Conservation (phyloP, 2,888 invertebrate species). For the Leistus spinibarbis region DNA sequence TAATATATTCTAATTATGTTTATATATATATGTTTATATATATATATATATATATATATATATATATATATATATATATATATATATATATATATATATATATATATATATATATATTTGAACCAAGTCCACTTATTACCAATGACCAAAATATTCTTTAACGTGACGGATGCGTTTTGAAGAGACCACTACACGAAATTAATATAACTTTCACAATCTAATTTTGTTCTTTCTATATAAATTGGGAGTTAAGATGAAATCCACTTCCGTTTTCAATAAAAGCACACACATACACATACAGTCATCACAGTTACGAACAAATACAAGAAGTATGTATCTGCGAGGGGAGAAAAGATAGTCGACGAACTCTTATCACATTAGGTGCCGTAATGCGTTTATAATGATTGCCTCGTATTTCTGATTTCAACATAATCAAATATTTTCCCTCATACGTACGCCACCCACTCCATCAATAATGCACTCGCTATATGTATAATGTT, state of each 20-base stretch:
- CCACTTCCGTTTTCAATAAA: background rate
- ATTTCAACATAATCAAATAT: constrained; percentile 37
- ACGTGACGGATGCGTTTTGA: no score
- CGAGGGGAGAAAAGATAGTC: background rate
- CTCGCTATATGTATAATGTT: background rate
- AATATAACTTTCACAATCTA: background rate
- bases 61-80: no score
- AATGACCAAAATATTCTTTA: no score
- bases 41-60: no score
- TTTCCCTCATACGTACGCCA: background rate
- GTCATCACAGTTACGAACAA: no score
- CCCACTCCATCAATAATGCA: constrained; percentile 8
- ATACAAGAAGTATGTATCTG: background rate
- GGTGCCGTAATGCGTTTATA: constrained; percentile 35
- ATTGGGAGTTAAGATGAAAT: background rate
- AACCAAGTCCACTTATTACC: no score
- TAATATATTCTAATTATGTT: no score
- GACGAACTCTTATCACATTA: constrained; percentile 31
- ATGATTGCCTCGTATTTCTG: constrained; percentile 35
- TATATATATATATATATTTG: no score
- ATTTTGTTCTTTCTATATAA: background rate
- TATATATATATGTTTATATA: no score
- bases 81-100: no score
- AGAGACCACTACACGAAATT: background rate
- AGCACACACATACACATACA: background rate